Evolutionary conservation across 2,888 invertebrate genomes (phyloP).

Genomic region (Kryphioiulus occultus): DNA sequence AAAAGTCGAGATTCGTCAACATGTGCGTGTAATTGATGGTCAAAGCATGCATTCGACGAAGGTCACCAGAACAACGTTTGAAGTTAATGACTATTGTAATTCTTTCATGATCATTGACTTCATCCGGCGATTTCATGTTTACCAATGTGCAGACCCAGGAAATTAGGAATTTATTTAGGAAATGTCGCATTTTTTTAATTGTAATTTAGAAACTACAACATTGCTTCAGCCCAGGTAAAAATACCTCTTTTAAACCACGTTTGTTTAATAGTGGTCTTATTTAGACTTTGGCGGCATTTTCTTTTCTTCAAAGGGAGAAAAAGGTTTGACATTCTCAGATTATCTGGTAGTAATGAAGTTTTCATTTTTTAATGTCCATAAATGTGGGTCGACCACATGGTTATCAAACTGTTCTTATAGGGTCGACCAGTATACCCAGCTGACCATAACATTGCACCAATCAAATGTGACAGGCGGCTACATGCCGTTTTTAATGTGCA

Average conservation of each 20-base stretch:
- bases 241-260: neutral
- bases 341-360: neutral
- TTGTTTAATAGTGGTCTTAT: neutral
- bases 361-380: neutral
- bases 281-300: neutral
- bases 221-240: too few relatives aligned
- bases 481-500: neutral
- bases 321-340: neutral
- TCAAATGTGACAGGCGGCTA: neutral
- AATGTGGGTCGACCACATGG: neutral
- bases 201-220: too few relatives aligned
- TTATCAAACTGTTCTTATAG: too few relatives aligned
- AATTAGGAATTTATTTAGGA: neutral
- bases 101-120: neutral
- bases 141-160: neutral
- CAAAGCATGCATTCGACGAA: neutral
- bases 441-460: conserved; percentile 8
- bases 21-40: too few relatives aligned
- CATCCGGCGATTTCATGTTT: neutral
- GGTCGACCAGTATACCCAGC: neutral
- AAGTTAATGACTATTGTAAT: neutral
- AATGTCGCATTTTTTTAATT: too few relatives aligned
- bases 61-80: neutral
- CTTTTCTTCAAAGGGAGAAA: neutral
- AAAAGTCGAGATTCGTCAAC: too few relatives aligned